Evolutionary conservation across 2,888 invertebrate genomes (phyloP), one percentile per base, ranked within the genome.

Genomic region (Heliconius ethilla): DNA sequence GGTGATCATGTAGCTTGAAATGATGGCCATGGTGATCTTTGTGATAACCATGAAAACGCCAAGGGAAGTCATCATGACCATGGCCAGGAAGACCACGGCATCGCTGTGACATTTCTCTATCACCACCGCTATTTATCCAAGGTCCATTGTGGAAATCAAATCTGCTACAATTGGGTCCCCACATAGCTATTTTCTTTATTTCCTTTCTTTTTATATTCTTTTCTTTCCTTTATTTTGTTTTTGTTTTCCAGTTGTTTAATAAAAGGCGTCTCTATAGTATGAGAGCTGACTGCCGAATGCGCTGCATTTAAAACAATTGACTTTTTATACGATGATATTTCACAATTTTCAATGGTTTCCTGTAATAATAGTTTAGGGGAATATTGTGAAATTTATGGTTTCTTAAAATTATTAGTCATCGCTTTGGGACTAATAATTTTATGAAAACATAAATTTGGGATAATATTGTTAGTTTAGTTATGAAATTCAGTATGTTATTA

Each of bases 301-400:
- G 22, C 13, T 13, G 25, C 18, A 4, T 11, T 59, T n/a, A 18
- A 37, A 0, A 25, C 40, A 70, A 27, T 13, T 33, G 29, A 63
- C 40, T 25, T 70, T 79, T 66, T 79, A 79, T 77, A 79, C 63
- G 33, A 33, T 7, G 59, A 7, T 70, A 77, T 79, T 77, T 70
- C 79, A 70, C 77, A 77, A 79, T 75, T 79, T 55, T 79, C 65
- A 75, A 77, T 45, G 66, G 70, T 66, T 77, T 79, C 76, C 25
- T 66, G 70, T 40, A 75, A 72, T 66, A 13, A 72, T 25, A 76
- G 76, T 65, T 70, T n/a, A 65, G 70, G 70, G 13, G 51, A 51
- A 33, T 70, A 25, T 72, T 65, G 72, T 66, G 40, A 76, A 72
- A 76, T 55, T 51, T 27, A 66, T 72, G 5, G 5, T 66, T 69